Base-by-base conservation (phyloP, 2,888 invertebrate species). In the Calliphora vomitoria region DNA sequence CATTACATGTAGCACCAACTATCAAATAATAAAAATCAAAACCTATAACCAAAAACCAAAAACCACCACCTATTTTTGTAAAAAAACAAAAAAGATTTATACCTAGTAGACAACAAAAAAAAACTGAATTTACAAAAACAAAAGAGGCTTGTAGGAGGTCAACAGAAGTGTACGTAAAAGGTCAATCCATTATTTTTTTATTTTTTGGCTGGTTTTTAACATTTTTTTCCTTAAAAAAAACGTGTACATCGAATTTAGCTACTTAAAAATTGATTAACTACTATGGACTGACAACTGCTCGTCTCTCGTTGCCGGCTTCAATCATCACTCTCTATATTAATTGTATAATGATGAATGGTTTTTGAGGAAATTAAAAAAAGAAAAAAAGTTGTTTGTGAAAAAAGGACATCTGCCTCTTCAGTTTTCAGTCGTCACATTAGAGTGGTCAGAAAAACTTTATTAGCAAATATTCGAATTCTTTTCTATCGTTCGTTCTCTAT, bases 131-230 rank as follows among this genome's bases (percentile, higher is more conserved):
- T 78, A 68, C 41, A 55, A 66, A 66, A 78, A 80, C 80, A 81
- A 68, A 81, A 55, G 41, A 81, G 62, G 62, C 25, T 81, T 81
- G 62, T 81, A 62, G 71, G 71, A 64, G 64, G 81, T 72, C 81
- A 72, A 64, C 55, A 62, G 41, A 53, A 44, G 44, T 53, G 11
- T 38, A 25, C 11, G n/a, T 71, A 31, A 62, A 47, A 75, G 74
- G 74, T 75, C 74, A 62, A 60, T 44, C 38, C 44, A 60, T 25
- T 25, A 25, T 25, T 25, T 25, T n/a, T n/a, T 74, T 41, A 15
- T 20, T 31, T 47, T 58, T 53, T 35, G 41, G 15, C 4, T 60
- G 20, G 8, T 69, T 47, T 58, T 55, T 68, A n/a, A 18, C 8
- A 44, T 15, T 58, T 60, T 74, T 60, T 44, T 44, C 58, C 15